Conservation (phyloP, 2,113 vertebrate genomes). For the Apaloderma vittatum region DNA sequence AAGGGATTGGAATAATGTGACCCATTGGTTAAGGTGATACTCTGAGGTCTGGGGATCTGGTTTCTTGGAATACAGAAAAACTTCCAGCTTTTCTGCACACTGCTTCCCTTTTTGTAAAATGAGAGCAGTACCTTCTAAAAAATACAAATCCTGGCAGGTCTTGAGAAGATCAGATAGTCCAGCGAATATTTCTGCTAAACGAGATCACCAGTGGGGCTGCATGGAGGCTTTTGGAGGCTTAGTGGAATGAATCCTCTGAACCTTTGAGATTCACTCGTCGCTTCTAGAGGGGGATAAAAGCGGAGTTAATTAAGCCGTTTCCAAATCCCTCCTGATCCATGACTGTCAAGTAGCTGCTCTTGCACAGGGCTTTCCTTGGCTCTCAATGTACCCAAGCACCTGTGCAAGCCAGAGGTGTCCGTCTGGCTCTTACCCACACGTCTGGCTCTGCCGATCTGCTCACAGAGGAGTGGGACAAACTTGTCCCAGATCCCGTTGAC, state of each 20-base stretch:
- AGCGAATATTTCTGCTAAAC: not conserved
- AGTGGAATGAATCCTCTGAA: conserved; percentile 34
- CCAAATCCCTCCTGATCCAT: not conserved
- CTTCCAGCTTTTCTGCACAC: not conserved
- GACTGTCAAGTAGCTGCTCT: not conserved
- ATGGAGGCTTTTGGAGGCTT: not conserved
- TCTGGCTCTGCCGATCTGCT: not conserved
- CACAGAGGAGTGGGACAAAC: not conserved
- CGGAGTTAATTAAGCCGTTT: conserved; percentile 21
- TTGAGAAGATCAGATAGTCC: not conserved
- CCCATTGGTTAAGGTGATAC: not conserved
- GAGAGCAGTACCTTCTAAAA: conserved; percentile 14
- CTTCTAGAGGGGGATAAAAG: conserved; percentile 20
- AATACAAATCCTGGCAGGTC: not conserved
- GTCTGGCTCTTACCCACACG: accelerated
- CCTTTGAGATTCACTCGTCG: not conserved
- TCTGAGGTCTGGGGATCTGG: not conserved
- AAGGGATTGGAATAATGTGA: not conserved
- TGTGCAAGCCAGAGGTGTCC: not conserved
- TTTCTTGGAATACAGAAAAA: not conserved
- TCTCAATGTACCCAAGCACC: not conserved
- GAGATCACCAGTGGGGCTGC: not conserved
- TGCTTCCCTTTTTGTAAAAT: not conserved
- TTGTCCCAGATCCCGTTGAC: accelerated
- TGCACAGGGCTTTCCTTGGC: not conserved